phyloP scores from a whole-genome alignment of 1,140 invertebrate species.

The Carposina sasakii region DNA sequence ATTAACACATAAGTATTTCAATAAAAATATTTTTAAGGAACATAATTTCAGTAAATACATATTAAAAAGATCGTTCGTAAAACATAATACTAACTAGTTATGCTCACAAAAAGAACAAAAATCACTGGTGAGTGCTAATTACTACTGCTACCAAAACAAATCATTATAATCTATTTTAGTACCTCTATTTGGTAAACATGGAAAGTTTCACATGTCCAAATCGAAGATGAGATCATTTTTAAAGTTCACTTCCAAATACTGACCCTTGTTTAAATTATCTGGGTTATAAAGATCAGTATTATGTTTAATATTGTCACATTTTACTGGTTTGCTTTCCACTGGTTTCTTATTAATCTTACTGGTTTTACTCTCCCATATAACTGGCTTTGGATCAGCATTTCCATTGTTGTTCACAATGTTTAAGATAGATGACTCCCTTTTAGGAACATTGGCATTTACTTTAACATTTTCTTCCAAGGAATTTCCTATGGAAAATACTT shows the following conservation, averaged over 20 bases:
- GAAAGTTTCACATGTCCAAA: slow-evolving; percentile 66
- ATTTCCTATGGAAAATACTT: slow-evolving; percentile 17
- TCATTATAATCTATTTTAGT: neutral
- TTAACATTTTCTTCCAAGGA: slow-evolving; percentile 19
- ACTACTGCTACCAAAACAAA: neutral
- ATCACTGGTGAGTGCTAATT: neutral
- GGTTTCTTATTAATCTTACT: slow-evolving; percentile 17
- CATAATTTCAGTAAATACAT: neutral
- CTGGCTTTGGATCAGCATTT: slow-evolving; percentile 23
- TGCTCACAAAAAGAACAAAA: slow-evolving; percentile 1
- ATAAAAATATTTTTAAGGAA: slow-evolving; percentile 1
- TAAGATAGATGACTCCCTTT: slow-evolving; percentile 21
- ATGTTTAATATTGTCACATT: slow-evolving; percentile 57
- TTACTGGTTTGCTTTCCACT: slow-evolving; percentile 19
- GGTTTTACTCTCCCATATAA: slow-evolving; percentile 33
- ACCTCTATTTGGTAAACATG: slow-evolving; percentile 13
- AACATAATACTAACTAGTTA: slow-evolving; percentile 1
- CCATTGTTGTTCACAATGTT: slow-evolving; percentile 37
- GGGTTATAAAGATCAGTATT: slow-evolving; percentile 57
- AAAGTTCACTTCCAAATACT: slow-evolving; percentile 66
- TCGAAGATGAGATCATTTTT: slow-evolving; percentile 74
- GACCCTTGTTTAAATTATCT: slow-evolving; percentile 61
- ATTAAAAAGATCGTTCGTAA: slow-evolving; percentile 1
- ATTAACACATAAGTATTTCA: neutral
- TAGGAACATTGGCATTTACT: slow-evolving; percentile 12